Base-by-base conservation (phyloP, 1,140 invertebrate genomes). In the Telenomus remus region DNA sequence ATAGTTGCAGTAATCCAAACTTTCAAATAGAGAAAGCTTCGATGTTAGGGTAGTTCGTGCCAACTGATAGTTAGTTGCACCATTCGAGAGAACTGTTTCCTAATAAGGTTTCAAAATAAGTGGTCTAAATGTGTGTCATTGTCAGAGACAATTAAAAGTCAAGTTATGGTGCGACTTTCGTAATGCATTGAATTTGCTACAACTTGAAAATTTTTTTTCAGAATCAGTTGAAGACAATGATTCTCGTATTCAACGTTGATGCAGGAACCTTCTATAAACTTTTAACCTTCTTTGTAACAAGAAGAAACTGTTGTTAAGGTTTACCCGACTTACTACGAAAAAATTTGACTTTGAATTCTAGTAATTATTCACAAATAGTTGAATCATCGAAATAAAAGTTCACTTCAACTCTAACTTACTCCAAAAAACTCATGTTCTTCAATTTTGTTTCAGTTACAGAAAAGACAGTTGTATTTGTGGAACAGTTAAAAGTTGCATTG, bases 261-360 rank as follows among this genome's bases (percentile, higher is more conserved):
- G 46, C 73, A 0, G 86, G 84, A 0, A 91, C 91, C 82, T 65
- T 96, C 9, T 92, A 92, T 70, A 90, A 92, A 81, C 81, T 98
- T 2, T 80, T 97, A 7, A 95, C 94, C 80, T 88, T 95, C 90
- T n/a, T n/a, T 84, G 92, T 88, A 89, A 91, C n/a, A n/a, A n/a
- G n/a, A n/a, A n/a, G n/a, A n/a, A n/a, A n/a, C n/a, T n/a, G n/a
- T n/a, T n/a, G n/a, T n/a, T n/a, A n/a, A n/a, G n/a, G n/a, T n/a
- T n/a, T n/a, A n/a, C n/a, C n/a, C n/a, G n/a, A n/a, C n/a, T n/a
- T n/a, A n/a, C n/a, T n/a, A n/a, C n/a, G n/a, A n/a, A n/a, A n/a
- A n/a, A n/a, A n/a, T n/a, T n/a, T n/a, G n/a, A n/a, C n/a, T n/a
- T n/a, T n/a, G n/a, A n/a, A n/a, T n/a, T n/a, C n/a, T n/a, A n/a